phyloP scores from a whole-genome alignment of 2,888 invertebrate species.

The Megastigmus dorsalis region DNA sequence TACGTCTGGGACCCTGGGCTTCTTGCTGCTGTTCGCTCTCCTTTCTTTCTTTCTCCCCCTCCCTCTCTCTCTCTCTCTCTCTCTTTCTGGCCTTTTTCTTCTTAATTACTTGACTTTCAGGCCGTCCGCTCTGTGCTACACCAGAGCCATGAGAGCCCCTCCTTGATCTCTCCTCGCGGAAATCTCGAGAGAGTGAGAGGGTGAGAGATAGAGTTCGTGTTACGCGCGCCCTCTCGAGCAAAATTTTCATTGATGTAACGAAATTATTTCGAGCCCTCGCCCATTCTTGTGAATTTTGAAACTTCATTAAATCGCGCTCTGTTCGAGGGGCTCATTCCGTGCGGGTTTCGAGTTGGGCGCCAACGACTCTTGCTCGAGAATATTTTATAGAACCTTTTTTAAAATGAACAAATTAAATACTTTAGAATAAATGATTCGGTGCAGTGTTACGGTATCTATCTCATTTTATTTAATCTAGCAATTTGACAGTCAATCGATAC shows the following conservation, averaged over 20 bases:
- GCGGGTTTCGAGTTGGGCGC: neutral
- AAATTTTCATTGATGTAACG: slow-evolving; percentile 42
- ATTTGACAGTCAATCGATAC: too few species aligned
- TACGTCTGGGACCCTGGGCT: slow-evolving; percentile 28
- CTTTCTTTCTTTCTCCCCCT: slow-evolving; percentile 1
- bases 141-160: neutral
- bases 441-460: too few species aligned
- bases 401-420: too few species aligned
- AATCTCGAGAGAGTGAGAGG: slow-evolving; percentile 40
- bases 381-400: too few species aligned
- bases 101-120: slow-evolving; percentile 44
- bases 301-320: slow-evolving; percentile 44
- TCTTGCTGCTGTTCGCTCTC: too few species aligned
- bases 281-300: slow-evolving; percentile 47
- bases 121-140: slow-evolving; percentile 3
- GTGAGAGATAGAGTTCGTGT: too few species aligned
- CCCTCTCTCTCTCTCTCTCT: neutral
- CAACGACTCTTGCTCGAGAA: too few species aligned
- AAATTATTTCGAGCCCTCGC: slow-evolving; percentile 35
- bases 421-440: too few species aligned
- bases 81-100: slow-evolving; percentile 46
- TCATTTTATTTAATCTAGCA: too few species aligned
- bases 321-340: too few species aligned
- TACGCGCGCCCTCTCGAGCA: neutral
- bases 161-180: slow-evolving; percentile 21